Base-by-base conservation (phyloP, 1,140 invertebrate genomes). In the Tetraneura akinire region DNA sequence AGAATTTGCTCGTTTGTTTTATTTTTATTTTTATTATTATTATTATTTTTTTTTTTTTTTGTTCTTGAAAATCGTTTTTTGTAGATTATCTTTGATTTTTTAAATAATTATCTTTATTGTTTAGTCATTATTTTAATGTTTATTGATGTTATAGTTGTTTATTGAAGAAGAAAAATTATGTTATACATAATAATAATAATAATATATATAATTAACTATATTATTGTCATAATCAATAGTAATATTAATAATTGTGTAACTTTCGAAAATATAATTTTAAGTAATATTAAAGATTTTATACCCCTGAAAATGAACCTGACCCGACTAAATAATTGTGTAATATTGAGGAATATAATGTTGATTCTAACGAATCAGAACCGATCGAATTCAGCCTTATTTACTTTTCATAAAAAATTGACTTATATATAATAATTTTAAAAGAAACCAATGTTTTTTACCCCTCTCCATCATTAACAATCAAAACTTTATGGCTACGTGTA, bases 121-220 rank as follows among this genome's bases (percentile, higher is more conserved):
- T 53, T 73, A 53, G 47, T 53, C 49, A 73, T 73, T 73, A 42
- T 73, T 53, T 53, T 37, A 66, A 53, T 73, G 51, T 73, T 73
- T 55, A 73, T 73, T n/a, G 70, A 73, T 73, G 70, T 73, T 73
- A 53, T 73, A 73, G 47, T 26, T 73, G 47, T 53, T 73, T 29
- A 73, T 16, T 23, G 13, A 53, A 66, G 45, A 14, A 66, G 37
- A 14, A 14, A 42, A 37, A 42, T 37, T 18, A 66, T 66, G 62
- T 66, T 66, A 66, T 21, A 37, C 3, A 64, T 64, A 66, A 64
- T 18, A 66, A n/a, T n/a, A n/a, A 37, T 37, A 37, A 37, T 4
- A 37, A 66, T 42, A 66, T 42, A 66, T 21, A 42, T 32, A 66
- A 71, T 51, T 71, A 71, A 71, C 42, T 71, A 49, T 37, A 37